Evolutionary conservation across 2,113 vertebrate species (phyloP).

Genomic region (Peucedramus taeniatus): DNA sequence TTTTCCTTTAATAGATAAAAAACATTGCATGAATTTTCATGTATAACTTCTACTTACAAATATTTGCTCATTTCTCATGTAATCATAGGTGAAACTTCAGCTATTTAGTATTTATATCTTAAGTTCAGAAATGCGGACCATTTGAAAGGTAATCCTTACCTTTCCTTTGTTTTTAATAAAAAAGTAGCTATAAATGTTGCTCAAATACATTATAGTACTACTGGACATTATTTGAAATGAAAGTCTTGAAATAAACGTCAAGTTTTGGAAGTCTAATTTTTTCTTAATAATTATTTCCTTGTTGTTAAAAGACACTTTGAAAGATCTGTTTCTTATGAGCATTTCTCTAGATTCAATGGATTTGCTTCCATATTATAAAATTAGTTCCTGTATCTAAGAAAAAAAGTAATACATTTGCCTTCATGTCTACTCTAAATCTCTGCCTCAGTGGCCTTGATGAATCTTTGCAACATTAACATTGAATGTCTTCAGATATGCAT

Average conservation of each 20-base stretch:
- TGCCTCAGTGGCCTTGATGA: background rate
- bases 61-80: background rate
- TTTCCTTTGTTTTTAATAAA: background rate
- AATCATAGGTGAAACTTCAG: background rate
- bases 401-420: background rate
- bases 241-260: background rate
- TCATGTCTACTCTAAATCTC: background rate
- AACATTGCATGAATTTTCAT: background rate
- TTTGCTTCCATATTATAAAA: background rate
- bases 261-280: background rate
- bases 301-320: background rate
- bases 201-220: background rate
- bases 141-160: background rate
- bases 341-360: background rate
- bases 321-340: background rate
- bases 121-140: background rate
- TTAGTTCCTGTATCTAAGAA: background rate
- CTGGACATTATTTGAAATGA: background rate
- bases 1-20: background rate
- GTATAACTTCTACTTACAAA: background rate
- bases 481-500: background rate
- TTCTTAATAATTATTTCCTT: background rate
- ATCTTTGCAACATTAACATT: background rate
- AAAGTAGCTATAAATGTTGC: background rate
- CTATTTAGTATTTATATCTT: background rate